Conservation (phyloP, 2,888 invertebrate species). For the Pandemis heparana region DNA sequence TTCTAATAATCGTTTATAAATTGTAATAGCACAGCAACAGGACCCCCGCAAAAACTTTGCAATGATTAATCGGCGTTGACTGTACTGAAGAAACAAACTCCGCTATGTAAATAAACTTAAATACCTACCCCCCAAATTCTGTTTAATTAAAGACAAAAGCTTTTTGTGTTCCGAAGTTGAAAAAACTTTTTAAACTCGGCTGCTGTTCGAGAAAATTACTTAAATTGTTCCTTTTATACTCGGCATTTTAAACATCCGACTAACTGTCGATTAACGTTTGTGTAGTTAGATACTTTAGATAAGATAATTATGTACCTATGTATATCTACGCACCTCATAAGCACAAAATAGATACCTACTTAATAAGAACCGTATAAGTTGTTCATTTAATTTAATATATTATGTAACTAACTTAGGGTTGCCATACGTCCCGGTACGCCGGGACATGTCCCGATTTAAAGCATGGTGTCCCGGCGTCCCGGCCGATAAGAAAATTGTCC, state of each 20-base stretch:
- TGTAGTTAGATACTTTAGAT: conserved; percentile 3
- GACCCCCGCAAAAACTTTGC: conserved; percentile 5
- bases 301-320: too few species aligned
- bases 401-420: too few species aligned
- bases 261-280: conserved; percentile 18
- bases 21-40: not conserved
- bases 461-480: too few species aligned
- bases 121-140: conserved; percentile 27
- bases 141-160: conserved; percentile 45
- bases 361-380: too few species aligned
- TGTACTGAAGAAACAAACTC: conserved; percentile 23
- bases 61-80: conserved; percentile 15
- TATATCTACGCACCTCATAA: too few species aligned
- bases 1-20: not conserved
- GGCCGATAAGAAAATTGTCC: too few species aligned
- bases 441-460: too few species aligned
- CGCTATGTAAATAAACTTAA: conserved; percentile 40
- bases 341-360: too few species aligned
- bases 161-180: conserved; percentile 41
- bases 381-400: too few species aligned
- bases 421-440: too few species aligned
- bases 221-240: conserved; percentile 42
- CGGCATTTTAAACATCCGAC: conserved; percentile 22
- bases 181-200: conserved; percentile 42
- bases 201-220: conserved; percentile 38